phyloP scores from a whole-genome alignment of 2,113 vertebrate genomes.

The rabbit (Oryctolagus cuniculus) region DNA sequence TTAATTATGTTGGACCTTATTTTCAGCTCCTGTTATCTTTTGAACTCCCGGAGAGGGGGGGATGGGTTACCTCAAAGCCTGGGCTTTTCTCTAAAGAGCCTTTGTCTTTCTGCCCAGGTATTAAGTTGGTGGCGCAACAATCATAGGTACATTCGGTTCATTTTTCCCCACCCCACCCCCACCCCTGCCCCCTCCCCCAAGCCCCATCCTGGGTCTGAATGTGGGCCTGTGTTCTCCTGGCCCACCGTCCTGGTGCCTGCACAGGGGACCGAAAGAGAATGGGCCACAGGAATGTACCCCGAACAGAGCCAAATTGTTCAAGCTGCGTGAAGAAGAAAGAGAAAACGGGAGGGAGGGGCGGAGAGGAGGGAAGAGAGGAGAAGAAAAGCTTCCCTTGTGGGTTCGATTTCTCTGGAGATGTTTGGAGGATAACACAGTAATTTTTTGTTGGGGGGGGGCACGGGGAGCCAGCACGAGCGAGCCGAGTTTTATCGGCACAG shows the following conservation, averaged over 20 bases:
- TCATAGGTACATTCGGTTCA: conserved; percentile 67
- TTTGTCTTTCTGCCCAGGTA: conserved; percentile 87
- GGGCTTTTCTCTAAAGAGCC: conserved; percentile 83
- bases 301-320: conserved; percentile 87
- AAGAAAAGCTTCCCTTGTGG: conserved; percentile 85
- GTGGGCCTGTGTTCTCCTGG: conserved; percentile 81
- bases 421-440: conserved; percentile 82
- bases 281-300: conserved; percentile 85
- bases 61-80: not conserved
- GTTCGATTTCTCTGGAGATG: conserved; percentile 84
- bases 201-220: conserved; percentile 78
- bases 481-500: conserved; percentile 79
- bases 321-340: conserved; percentile 79
- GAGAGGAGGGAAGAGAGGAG: conserved; percentile 49
- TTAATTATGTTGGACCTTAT: conserved; percentile 82
- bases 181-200: not conserved
- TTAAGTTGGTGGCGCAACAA: conserved; percentile 85
- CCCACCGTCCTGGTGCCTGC: conserved; percentile 70
- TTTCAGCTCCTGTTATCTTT: conserved; percentile 85
- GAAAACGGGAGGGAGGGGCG: conserved; percentile 64
- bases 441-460: conserved; percentile 58
- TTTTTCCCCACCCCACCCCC: conserved; percentile 57
- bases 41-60: conserved; percentile 70
- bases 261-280: conserved; percentile 81
- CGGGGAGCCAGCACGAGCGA: conserved; percentile 42